phyloP scores from a whole-genome alignment of 1,140 invertebrate genomes.

The Platorchestia sp. region DNA sequence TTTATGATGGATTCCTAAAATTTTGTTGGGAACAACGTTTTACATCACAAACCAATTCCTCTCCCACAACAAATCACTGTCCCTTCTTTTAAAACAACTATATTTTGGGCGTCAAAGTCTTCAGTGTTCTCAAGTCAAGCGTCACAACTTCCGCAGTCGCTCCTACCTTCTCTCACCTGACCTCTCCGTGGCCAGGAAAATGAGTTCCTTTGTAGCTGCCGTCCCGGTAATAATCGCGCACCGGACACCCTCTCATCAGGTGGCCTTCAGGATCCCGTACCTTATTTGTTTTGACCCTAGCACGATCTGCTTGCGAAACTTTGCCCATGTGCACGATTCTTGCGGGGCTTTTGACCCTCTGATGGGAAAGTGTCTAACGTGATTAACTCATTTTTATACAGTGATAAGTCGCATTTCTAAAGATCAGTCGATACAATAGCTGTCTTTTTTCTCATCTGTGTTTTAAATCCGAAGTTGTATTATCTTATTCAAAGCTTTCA shows the following conservation, averaged over 20 bases:
- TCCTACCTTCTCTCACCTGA: neutral
- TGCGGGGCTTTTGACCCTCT: neutral
- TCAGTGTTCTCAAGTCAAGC: too few relatives aligned
- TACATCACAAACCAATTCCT: too few relatives aligned
- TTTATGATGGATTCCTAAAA: too few relatives aligned
- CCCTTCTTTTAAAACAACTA: neutral
- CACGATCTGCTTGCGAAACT: neutral
- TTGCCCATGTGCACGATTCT: neutral
- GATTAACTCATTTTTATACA: neutral
- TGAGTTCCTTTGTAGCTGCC: constrained; percentile 17
- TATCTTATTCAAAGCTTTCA: neutral
- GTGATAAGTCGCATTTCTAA: neutral
- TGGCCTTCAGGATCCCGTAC: neutral
- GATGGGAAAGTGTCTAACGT: neutral
- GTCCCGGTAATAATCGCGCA: neutral
- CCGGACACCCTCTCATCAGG: neutral
- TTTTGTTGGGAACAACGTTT: too few relatives aligned
- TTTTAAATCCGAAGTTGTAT: neutral
- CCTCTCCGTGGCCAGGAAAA: neutral
- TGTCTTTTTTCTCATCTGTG: neutral
- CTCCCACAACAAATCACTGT: too few relatives aligned
- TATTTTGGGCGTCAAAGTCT: neutral
- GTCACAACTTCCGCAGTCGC: neutral
- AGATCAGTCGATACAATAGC: neutral
- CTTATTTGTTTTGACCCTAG: neutral